Evolutionary conservation across 2,113 vertebrate genomes (phyloP).

Genomic region (Psophia crepitans): DNA sequence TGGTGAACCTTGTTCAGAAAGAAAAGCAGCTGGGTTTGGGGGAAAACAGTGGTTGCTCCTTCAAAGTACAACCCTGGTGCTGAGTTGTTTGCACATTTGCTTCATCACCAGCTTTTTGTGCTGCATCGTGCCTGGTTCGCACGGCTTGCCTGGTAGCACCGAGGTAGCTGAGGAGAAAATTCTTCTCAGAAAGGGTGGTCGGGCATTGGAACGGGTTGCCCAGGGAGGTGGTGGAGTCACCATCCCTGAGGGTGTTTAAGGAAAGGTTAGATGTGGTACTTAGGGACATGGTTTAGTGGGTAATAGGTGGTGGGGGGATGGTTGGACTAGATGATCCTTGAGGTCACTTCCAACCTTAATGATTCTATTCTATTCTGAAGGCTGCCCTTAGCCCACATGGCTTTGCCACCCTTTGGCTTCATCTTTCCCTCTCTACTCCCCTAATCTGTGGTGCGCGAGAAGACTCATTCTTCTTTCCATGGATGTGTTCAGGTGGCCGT

Average conservation of each 20-base stretch:
- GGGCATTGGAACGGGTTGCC: too few relatives aligned
- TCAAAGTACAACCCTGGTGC: background rate
- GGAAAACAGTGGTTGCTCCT: background rate
- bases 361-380: too few relatives aligned
- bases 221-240: too few relatives aligned
- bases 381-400: background rate
- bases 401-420: background rate
- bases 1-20: background rate
- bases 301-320: too few relatives aligned
- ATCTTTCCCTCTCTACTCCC: background rate
- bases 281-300: too few relatives aligned
- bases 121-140: background rate
- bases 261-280: too few relatives aligned
- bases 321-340: too few relatives aligned
- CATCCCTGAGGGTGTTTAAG: too few relatives aligned
- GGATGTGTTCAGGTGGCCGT: background rate
- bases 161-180: too few relatives aligned
- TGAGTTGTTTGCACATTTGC: background rate
- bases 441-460: rapidly evolving
- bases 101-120: background rate
- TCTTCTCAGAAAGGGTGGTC: too few relatives aligned
- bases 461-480: background rate
- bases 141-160: background rate
- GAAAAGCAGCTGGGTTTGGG: background rate
- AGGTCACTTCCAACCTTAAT: too few relatives aligned